Evolutionary conservation across 2,888 invertebrate species (phyloP).

Genomic region (Mellilla xanthometata): DNA sequence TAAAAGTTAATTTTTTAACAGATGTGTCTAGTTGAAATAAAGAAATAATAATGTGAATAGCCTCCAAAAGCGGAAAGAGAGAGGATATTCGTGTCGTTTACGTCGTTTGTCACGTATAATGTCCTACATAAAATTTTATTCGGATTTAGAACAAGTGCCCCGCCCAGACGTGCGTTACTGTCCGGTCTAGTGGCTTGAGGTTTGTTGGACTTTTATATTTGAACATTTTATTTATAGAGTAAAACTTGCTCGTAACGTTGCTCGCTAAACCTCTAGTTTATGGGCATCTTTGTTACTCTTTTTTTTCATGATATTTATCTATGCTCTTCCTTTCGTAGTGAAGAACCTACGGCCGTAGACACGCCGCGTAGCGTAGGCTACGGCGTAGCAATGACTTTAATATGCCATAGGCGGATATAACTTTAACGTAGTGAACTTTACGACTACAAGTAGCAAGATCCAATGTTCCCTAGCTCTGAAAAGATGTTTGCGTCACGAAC

Average conservation of each 20-base stretch:
- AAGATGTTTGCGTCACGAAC: slow-evolving; percentile 50
- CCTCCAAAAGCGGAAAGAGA: slow-evolving; percentile 47
- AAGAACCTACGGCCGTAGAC: background rate
- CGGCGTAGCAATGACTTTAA: too few relatives aligned
- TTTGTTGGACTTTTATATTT: slow-evolving; percentile 40
- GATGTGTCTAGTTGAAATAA: slow-evolving; percentile 36
- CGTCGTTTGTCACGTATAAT: slow-evolving; percentile 69
- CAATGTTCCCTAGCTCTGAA: slow-evolving; percentile 29
- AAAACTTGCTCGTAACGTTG: too few relatives aligned
- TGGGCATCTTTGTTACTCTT: too few relatives aligned
- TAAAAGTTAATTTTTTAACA: slow-evolving; percentile 26
- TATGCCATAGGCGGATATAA: too few relatives aligned
- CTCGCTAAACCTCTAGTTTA: too few relatives aligned
- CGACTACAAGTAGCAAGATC: slow-evolving; percentile 15
- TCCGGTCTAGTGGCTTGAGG: slow-evolving; percentile 48
- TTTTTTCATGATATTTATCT: too few relatives aligned
- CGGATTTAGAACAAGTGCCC: slow-evolving; percentile 55
- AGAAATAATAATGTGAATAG: slow-evolving; percentile 27
- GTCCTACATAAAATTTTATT: slow-evolving; percentile 68
- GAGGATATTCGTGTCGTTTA: slow-evolving; percentile 60
- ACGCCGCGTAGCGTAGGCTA: slow-evolving; percentile 1
- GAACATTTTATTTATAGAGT: too few relatives aligned
- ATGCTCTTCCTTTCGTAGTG: background rate
- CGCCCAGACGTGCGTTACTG: slow-evolving; percentile 51
- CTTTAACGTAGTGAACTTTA: too few relatives aligned